Evolutionary conservation across 2,888 invertebrate genomes (phyloP).

Genomic region (Hirtodrosophila cameraria): DNA sequence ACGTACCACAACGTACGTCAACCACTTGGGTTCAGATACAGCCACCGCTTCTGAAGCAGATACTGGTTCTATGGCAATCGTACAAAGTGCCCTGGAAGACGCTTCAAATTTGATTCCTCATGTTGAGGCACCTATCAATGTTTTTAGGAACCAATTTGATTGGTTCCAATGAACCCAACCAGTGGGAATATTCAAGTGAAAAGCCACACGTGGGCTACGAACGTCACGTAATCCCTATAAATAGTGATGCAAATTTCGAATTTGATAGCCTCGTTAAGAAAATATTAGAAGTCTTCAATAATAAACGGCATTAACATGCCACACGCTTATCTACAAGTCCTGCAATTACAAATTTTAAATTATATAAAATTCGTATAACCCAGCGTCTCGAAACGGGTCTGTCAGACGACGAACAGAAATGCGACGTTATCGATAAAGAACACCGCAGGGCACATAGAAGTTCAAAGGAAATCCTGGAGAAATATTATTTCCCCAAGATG

Average conservation of each 20-base stretch:
- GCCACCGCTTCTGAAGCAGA: too few species aligned
- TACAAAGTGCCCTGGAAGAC: too few species aligned
- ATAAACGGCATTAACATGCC: conserved; percentile 8
- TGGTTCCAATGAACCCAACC: background rate
- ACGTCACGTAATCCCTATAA: background rate
- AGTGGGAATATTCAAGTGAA: background rate
- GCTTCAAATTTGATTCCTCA: conserved; percentile 2
- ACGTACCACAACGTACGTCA: background rate
- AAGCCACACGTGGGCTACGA: background rate
- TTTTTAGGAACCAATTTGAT: too few species aligned
- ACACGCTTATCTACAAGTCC: background rate
- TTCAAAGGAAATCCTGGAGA: conserved; percentile 15
- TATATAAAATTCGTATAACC: conserved; percentile 6
- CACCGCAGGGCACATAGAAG: too few species aligned
- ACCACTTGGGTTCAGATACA: background rate
- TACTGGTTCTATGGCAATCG: too few species aligned
- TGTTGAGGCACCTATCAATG: conserved; percentile 7
- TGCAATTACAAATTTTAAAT: conserved; percentile 5
- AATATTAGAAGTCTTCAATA: background rate
- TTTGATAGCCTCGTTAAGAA: background rate
- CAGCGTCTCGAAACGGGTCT: conserved; percentile 9
- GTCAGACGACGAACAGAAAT: background rate
- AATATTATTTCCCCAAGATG: conserved; percentile 14
- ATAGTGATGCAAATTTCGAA: background rate
- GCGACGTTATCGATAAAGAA: too few species aligned